Percentiles rank a stretch among this genome's conserved stretches.
Conservation (phyloP, 2,797 vertebrate genomes). For the Siniperca scherzeri region DNA sequence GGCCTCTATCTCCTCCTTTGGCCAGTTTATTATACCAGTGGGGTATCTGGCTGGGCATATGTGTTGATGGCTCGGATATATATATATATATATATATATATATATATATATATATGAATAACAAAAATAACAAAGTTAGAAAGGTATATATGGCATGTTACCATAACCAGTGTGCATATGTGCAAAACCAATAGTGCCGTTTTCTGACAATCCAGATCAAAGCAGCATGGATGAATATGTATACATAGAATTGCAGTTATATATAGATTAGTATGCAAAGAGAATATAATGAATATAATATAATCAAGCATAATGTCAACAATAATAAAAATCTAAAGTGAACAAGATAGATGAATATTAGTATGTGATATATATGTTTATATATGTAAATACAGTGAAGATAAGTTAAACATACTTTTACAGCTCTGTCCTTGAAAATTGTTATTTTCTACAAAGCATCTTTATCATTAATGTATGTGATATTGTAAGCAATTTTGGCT, state of each 20-base stretch:
- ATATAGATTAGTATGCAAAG: not conserved
- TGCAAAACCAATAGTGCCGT: not conserved
- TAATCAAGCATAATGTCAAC: not conserved
- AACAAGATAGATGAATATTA: not conserved
- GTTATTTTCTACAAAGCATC: not conserved
- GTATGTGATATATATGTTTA: not conserved
- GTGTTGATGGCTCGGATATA: too few relatives aligned
- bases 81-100: too few relatives aligned
- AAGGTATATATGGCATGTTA: not conserved
- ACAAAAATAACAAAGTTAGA: too few relatives aligned
- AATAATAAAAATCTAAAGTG: not conserved
- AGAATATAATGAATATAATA: too few relatives aligned
- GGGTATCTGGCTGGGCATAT: too few relatives aligned
- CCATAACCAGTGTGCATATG: not conserved
- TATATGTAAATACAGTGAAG: not conserved
- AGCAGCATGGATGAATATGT: not conserved
- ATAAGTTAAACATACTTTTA: not conserved
- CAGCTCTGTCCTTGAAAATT: not conserved
- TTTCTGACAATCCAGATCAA: not conserved
- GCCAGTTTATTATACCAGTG: too few relatives aligned
- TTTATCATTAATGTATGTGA: not conserved
- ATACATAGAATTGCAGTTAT: not conserved
- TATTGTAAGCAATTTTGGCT: not conserved
- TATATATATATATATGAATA: too few relatives aligned
- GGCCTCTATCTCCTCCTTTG: too few relatives aligned